Base-by-base conservation (phyloP, 2,797 vertebrate genomes). In the Schizothorax lantsangensis region DNA sequence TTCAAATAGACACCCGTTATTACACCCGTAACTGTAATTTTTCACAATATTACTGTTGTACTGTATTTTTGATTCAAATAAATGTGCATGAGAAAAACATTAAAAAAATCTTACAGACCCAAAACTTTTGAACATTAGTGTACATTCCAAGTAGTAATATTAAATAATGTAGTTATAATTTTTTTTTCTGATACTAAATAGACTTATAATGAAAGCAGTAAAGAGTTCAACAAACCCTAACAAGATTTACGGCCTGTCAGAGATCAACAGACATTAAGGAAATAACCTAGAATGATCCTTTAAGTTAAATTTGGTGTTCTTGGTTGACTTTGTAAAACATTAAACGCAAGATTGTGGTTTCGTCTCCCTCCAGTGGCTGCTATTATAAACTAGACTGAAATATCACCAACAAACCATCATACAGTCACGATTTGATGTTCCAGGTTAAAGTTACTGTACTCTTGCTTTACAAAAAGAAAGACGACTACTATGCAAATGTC, bases 361-460 rank as follows among this genome's bases (percentile, higher is more conserved):
- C 75, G 66, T 85, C 84, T 89, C 79, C 87, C 87, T 89, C 84
- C 79, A 84, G 87, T 88, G 88, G 88, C 45, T 88, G 84, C 66
- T 45, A 47, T 72, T 86, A 10, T 68, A 84, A 47, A 71, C 47
- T 68, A 77, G 47, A 59, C 36, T 30, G 36, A 45, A 83, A 72
- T 10, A 72, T 11, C 30, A 17, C 54, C 54, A 79, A 79, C 77
- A 59, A 52, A 26, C 14, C 36, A 36, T 68, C 66, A 68, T 68
- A 17, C 15, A 14, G 7, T 52, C 17, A 49, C 45, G 2, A 73
- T 21, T 75, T 52, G 30, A 68, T 19, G 33, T 36, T 68, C 64
- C 73, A 30, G 73, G 4, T 52, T 17, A 52, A 75, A 52, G 45
- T 52, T 52, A 75, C 40, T 72, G 21, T 72, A n/a, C n/a, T 73